Percentiles rank a stretch among this genome's conserved stretches.
Conservation (phyloP, 2,888 invertebrate genomes). For the Fissipunctia ypsillon region DNA sequence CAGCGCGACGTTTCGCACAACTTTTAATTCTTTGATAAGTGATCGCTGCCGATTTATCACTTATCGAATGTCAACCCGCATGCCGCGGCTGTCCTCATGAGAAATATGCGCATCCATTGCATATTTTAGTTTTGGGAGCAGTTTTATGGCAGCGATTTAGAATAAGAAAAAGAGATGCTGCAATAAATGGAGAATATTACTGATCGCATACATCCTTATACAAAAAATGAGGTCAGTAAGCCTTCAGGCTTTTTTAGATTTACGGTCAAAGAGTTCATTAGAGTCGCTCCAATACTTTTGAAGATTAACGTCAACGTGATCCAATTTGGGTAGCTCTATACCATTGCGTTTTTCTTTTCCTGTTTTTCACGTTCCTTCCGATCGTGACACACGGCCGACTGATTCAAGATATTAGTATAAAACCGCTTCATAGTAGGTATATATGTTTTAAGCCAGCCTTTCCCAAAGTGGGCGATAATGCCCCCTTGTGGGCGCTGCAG, state of each 20-base stretch:
- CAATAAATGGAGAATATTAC: constrained; percentile 14
- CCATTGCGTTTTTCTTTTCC: constrained; percentile 34
- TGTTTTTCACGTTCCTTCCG: constrained; percentile 24
- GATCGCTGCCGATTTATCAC: constrained; percentile 47
- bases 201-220: constrained; percentile 19
- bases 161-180: constrained; percentile 42
- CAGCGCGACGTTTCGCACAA: constrained; percentile 32
- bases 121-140: constrained; percentile 42
- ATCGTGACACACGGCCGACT: constrained; percentile 11
- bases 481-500: too few relatives aligned
- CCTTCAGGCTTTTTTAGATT: constrained; percentile 46
- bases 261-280: constrained; percentile 59
- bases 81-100: constrained; percentile 4
- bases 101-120: constrained; percentile 51
- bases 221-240: constrained; percentile 33
- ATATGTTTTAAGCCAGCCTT: constrained; percentile 25
- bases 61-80: constrained; percentile 31
- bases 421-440: constrained; percentile 9
- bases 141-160: constrained; percentile 38
- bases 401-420: constrained; percentile 40
- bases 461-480: too few relatives aligned
- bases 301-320: constrained; percentile 60
- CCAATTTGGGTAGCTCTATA: constrained; percentile 48
- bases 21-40: constrained; percentile 45
- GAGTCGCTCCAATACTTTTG: constrained; percentile 41